Evolutionary conservation across 2,113 vertebrate species (phyloP).

Genomic region (Megalops atlanticus): DNA sequence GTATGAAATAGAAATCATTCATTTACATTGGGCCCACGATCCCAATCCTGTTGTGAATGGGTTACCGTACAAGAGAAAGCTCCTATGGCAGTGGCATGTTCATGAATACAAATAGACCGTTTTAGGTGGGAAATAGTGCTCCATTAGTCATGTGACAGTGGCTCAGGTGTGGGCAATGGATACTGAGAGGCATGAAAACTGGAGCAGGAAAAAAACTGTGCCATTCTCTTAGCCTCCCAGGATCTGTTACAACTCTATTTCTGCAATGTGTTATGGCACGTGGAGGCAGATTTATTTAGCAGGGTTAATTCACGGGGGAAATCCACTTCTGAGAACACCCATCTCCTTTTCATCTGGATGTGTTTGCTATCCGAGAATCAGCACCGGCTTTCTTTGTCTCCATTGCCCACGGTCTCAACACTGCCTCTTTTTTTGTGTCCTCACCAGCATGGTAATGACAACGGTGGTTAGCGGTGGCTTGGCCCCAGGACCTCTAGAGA

Average conservation of each 20-base stretch:
- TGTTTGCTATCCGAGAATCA: slow-evolving; percentile 1
- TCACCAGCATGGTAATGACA: not conserved
- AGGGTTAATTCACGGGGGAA: not conserved
- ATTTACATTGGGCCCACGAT: not conserved
- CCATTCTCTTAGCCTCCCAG: slow-evolving; percentile 6
- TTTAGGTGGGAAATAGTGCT: slow-evolving; percentile 26
- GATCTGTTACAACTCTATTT: slow-evolving; percentile 22
- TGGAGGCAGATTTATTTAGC: slow-evolving; percentile 35
- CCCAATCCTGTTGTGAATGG: not conserved
- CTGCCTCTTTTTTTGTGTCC: not conserved
- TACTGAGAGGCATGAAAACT: slow-evolving; percentile 28
- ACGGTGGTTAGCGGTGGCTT: not conserved
- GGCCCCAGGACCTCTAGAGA: not conserved
- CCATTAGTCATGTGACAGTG: slow-evolving; percentile 35
- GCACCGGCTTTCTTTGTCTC: not conserved
- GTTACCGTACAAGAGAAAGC: not conserved
- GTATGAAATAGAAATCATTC: not conserved
- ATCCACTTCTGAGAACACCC: slow-evolving; percentile 5
- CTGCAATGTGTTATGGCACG: slow-evolving; percentile 1
- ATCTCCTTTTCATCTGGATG: slow-evolving; percentile 10
- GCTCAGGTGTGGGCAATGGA: slow-evolving; percentile 39
- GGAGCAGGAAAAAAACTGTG: slow-evolving; percentile 17
- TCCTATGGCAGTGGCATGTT: not conserved
- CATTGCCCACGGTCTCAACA: not conserved
- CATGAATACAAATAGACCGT: slow-evolving; percentile 20